Percentiles rank a stretch among this genome's conserved stretches.
Conservation (phyloP, 1,140 invertebrate species). For the Drosophila rhopaloa region DNA sequence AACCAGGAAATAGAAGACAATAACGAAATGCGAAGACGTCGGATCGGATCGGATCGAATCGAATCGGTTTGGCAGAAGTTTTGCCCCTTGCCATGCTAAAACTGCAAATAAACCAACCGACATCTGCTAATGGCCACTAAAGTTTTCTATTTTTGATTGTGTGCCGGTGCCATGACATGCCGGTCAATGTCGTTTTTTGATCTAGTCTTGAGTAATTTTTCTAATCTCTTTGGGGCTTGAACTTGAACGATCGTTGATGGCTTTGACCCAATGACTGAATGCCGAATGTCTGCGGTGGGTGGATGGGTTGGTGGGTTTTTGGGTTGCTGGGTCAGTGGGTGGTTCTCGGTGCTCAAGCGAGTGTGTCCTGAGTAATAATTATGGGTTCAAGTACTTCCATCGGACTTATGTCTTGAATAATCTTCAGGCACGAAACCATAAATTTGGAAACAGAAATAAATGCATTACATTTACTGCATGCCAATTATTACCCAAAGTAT, state of each 20-base stretch:
- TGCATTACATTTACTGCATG: slow-evolving; percentile 16
- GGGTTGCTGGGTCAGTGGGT: background rate
- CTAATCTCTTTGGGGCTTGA: slow-evolving; percentile 63
- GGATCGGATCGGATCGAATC: slow-evolving; percentile 21
- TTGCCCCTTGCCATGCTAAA: slow-evolving; percentile 54
- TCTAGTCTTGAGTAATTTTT: slow-evolving; percentile 72
- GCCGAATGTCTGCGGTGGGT: slow-evolving; percentile 23
- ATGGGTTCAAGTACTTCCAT: slow-evolving; percentile 22
- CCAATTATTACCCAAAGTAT: slow-evolving; percentile 1
- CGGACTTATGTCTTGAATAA: background rate
- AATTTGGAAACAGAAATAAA: background rate
- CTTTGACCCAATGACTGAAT: slow-evolving; percentile 68
- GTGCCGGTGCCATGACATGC: slow-evolving; percentile 59
- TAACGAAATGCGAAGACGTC: slow-evolving; percentile 66
- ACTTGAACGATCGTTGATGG: slow-evolving; percentile 49
- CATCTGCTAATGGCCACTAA: slow-evolving; percentile 52
- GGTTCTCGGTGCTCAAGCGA: slow-evolving; percentile 5
- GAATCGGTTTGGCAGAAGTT: slow-evolving; percentile 43
- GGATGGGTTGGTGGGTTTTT: slow-evolving; percentile 15
- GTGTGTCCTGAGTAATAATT: slow-evolving; percentile 31
- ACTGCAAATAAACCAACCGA: slow-evolving; percentile 69
- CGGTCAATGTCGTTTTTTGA: slow-evolving; percentile 84
- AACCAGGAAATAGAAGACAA: slow-evolving; percentile 71
- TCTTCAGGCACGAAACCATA: slow-evolving; percentile 4
- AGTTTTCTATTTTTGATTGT: slow-evolving; percentile 66